Evolutionary conservation across 2,888 invertebrate genomes (phyloP).

Genomic region (Latrodectus elegans): DNA sequence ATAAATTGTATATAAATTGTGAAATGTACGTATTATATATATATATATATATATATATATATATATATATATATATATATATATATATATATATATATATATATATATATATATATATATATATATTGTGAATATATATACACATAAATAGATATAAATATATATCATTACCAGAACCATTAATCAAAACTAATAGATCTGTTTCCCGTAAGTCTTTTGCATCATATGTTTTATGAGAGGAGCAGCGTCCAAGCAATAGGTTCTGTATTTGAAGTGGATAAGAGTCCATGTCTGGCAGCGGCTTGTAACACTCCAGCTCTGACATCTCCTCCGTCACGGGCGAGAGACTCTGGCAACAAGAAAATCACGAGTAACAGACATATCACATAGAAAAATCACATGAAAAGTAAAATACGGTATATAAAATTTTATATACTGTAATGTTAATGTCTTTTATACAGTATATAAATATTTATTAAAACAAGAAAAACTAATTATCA

Average conservation of each 20-base stretch:
- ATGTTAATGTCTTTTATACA: too few relatives aligned
- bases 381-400: background rate
- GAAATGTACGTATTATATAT: too few relatives aligned
- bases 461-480: too few relatives aligned
- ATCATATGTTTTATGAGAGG: background rate
- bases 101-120: too few relatives aligned
- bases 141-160: too few relatives aligned
- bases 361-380: background rate
- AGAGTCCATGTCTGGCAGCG: slow-evolving; percentile 73
- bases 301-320: slow-evolving; percentile 34
- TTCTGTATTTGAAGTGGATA: slow-evolving; percentile 77
- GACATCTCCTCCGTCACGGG: slow-evolving; percentile 43
- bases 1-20: too few relatives aligned
- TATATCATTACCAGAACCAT: slow-evolving; percentile 78
- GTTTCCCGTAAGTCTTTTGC: slow-evolving; percentile 80
- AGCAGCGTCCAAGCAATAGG: slow-evolving; percentile 78
- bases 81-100: too few relatives aligned
- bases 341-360: slow-evolving; percentile 43
- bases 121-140: too few relatives aligned
- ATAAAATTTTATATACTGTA: too few relatives aligned
- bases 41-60: too few relatives aligned
- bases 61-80: too few relatives aligned
- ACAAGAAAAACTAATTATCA: too few relatives aligned
- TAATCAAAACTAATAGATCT: slow-evolving; percentile 87
- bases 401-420: background rate